Conservation (phyloP, 2,888 invertebrate species). For the Agrotis ipsilon region DNA sequence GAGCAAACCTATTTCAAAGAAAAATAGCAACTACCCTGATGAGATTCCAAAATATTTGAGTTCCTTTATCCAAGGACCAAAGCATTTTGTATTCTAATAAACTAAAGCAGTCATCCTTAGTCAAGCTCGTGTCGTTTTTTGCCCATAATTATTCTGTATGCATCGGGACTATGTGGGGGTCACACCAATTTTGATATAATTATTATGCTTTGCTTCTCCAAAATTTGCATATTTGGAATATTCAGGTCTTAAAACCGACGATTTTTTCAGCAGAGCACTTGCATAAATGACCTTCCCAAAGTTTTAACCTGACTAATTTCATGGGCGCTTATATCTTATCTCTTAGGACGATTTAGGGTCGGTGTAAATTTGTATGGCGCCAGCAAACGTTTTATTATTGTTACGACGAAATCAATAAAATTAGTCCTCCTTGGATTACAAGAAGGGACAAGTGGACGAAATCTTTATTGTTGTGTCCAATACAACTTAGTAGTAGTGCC, state of each 20-base stretch:
- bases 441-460: not conserved
- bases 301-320: slow-evolving; percentile 1
- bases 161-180: not conserved
- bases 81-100: not conserved
- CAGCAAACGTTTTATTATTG: not conserved
- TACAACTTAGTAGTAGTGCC: not conserved
- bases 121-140: not conserved
- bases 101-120: not conserved
- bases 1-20: no score
- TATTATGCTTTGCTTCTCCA: not conserved
- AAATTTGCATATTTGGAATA: not conserved
- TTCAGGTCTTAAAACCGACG: not conserved
- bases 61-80: not conserved
- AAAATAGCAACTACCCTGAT: no score
- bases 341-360: not conserved
- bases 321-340: slow-evolving; percentile 8
- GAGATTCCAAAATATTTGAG: not conserved
- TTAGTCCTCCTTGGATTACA: not conserved
- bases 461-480: not conserved
- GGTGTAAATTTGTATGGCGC: not conserved
- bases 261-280: not conserved
- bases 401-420: not conserved
- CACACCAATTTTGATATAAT: no score
- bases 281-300: not conserved
- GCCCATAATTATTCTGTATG: not conserved